Evolutionary conservation across 2,888 invertebrate species (phyloP), one percentile per base, ranked within the genome.

Genomic region (Xestia rhomboidea): DNA sequence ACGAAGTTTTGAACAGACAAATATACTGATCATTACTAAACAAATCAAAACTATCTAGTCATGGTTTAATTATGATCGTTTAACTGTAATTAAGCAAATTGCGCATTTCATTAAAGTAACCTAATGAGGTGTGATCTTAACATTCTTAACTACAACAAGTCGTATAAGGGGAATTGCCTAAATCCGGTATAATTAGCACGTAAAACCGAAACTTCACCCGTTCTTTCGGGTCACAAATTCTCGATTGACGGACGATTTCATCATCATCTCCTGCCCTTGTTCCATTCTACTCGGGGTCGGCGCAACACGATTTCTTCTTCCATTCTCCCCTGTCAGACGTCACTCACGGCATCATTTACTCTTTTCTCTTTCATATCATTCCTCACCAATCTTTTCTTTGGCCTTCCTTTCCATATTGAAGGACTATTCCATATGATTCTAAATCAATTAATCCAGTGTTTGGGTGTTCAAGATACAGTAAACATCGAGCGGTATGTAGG

Each of bases 401-500:
- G 41, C 11, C 41, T 41, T 41, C 41, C 10, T 41, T 10, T 41
- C 8, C 38, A 38, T 38, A 68, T 75, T 54, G 60, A 27, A 21
- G 13, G 27, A n/a, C 66, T 60, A 79, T 68, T 75, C 74, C 21
- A 34, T 38, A 24, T 66, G 69, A 66, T 68, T 75, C 79, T 57
- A 63, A 69, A 82, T 80, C 67, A 64, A 82, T 68, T 76, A 73
- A 77, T 67, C 30, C 67, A 79, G 41, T 73, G 80, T 78, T 85
- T 76, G 57, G 46, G 34, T 81, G 68, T 73, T 70, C 82, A 75
- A 85, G 77, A 82, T 85, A 81, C 84, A 81, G 90, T 91, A 91
- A 92, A 91, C 91, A 91, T 79, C 74, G 77, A 81, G 82, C 82
- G 88, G 83, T 89, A 93, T 92, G 90, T 92, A 92, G 93, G 93